phyloP scores from a whole-genome alignment of 1,140 invertebrate genomes.

The Heliconius himera region DNA sequence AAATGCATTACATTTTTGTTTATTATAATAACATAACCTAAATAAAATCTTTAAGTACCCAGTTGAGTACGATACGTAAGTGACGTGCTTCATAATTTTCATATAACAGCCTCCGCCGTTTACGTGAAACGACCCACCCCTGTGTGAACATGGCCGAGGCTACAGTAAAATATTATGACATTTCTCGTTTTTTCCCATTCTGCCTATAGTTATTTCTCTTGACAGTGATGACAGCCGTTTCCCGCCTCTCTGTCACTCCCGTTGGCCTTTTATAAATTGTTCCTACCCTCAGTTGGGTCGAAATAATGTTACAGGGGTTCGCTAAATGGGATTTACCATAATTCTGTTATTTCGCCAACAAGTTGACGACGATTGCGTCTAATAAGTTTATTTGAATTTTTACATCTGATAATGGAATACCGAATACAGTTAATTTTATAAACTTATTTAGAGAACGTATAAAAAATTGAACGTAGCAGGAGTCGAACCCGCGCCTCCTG shows the following conservation, averaged over 20 bases:
- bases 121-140: neutral
- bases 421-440: neutral
- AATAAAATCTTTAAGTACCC: neutral
- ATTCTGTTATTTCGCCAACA: constrained; percentile 68
- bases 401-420: neutral
- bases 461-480: too few species aligned
- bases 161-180: constrained; percentile 70
- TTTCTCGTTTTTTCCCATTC: constrained; percentile 64
- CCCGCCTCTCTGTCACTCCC: constrained; percentile 68
- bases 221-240: constrained; percentile 74
- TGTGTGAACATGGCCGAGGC: constrained; percentile 48
- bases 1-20: neutral
- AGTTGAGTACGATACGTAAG: neutral
- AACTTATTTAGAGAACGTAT: too few species aligned
- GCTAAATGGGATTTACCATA: constrained; percentile 71
- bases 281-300: constrained; percentile 57
- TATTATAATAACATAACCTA: neutral
- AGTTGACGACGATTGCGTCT: constrained; percentile 42
- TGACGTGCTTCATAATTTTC: neutral
- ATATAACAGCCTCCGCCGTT: constrained; percentile 8
- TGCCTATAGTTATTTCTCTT: constrained; percentile 65
- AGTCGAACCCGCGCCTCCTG: too few species aligned
- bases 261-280: constrained; percentile 72
- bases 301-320: constrained; percentile 65
- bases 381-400: constrained; percentile 29